Evolutionary conservation across 2,113 vertebrate genomes (phyloP).

Genomic region (Megaleporinus macrocephalus): DNA sequence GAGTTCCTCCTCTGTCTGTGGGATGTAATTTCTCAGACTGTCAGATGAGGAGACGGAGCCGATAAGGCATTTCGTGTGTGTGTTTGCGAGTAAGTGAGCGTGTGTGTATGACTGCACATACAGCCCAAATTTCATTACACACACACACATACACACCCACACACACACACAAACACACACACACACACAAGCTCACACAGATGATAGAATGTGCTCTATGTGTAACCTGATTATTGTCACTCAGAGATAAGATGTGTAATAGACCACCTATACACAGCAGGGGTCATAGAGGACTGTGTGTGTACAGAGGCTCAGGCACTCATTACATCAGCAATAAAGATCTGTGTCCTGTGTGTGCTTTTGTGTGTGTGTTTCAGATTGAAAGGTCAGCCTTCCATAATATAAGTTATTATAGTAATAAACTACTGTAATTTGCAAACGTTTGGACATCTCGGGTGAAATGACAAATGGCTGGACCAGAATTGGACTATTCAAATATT

Average conservation of each 20-base stretch:
- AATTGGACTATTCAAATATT: too few species aligned
- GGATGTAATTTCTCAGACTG: slow-evolving; percentile 81
- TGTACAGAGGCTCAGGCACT: not conserved
- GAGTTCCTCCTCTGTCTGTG: slow-evolving; percentile 50
- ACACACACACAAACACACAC: slow-evolving; percentile 74
- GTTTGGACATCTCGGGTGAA: too few species aligned
- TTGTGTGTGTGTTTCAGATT: slow-evolving; percentile 28
- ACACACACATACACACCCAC: slow-evolving; percentile 60
- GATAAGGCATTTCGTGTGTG: slow-evolving; percentile 66
- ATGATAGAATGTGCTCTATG: slow-evolving; percentile 79
- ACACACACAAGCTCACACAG: slow-evolving; percentile 52
- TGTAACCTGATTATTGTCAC: slow-evolving; percentile 81
- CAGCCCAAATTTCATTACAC: slow-evolving; percentile 77
- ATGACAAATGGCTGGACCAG: too few species aligned
- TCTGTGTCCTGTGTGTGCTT: slow-evolving; percentile 19
- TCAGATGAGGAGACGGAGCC: slow-evolving; percentile 72
- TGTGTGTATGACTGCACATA: slow-evolving; percentile 43
- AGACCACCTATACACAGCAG: slow-evolving; percentile 70
- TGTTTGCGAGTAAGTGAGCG: slow-evolving; percentile 50
- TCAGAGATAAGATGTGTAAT: slow-evolving; percentile 79
- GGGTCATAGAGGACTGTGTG: slow-evolving; percentile 52
- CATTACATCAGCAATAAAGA: too few species aligned
- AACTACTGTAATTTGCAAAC: too few species aligned
- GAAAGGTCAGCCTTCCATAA: not conserved
- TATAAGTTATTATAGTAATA: too few species aligned